Base-by-base conservation (phyloP, 92 coral and sea anemone species). In the Phenganax stokvisi region DNA sequence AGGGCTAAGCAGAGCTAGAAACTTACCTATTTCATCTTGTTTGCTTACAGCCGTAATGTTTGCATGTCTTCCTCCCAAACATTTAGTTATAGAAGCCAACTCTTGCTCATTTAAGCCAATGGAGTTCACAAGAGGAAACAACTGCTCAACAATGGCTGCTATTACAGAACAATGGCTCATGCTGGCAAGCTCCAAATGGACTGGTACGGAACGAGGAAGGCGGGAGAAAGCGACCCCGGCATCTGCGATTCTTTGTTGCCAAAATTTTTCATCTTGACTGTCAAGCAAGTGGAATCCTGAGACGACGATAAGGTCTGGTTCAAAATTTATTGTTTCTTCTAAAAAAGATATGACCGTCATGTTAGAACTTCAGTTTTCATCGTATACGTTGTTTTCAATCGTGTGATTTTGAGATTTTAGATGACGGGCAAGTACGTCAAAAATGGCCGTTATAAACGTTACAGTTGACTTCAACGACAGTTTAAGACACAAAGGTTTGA, bases 71-170 rank as follows among this genome's bases (percentile, higher is more conserved):
- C 83, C 83, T 62, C 74, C 74, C 51, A 79, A n/a, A 17, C 83
- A 79, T 29, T 51, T 63, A 17, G 83, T 9, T 44, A 79, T 79
- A 79, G 63, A 79, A 28, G 69, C 74, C n/a, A 94, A 89, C 62
- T 94, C 98, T 76, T 94, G 98, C 74, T 94, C 98, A 85, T 94
- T 94, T 86, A 94, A 86, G 2, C 98, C 98, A 71, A 94, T 64
- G 17, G 97, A 92, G 74, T 91, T 87, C 5, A 88, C 87, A 12
- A 92, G 89, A 11, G 97, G 98, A 75, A 94, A 83, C 61, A 94
- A 80, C 77, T 92, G 84, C 66, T 87, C 85, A 68, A 94, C 65
- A 63, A 94, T 85, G 44, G 89, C 92, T 31, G 71, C 83, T 89
- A 94, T 89, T 57, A 90, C 84, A 12, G 86, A 80, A 79, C 90